phyloP scores from a whole-genome alignment of 2,888 invertebrate genomes.

The Metallyticus violacea region DNA sequence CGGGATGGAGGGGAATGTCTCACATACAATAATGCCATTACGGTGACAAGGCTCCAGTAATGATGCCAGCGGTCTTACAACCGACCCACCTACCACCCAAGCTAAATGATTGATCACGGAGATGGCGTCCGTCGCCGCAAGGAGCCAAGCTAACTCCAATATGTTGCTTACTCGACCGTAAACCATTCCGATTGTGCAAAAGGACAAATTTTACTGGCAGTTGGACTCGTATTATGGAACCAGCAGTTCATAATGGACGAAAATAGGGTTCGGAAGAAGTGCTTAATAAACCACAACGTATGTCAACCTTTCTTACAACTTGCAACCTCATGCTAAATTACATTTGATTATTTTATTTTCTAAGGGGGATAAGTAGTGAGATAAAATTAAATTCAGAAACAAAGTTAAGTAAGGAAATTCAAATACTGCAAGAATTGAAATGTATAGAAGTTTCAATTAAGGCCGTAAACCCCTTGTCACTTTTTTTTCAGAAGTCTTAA shows the following conservation, averaged over 20 bases:
- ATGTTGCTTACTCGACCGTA: neutral
- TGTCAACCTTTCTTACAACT: too few relatives aligned
- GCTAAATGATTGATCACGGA: neutral
- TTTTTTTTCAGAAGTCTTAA: too few relatives aligned
- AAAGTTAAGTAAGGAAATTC: too few relatives aligned
- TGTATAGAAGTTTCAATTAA: too few relatives aligned
- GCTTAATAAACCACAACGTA: too few relatives aligned
- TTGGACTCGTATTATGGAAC: neutral
- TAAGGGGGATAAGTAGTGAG: too few relatives aligned
- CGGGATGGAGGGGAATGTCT: neutral
- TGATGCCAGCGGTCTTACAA: neutral
- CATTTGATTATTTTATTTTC: too few relatives aligned
- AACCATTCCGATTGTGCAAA: neutral
- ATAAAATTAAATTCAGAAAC: too few relatives aligned
- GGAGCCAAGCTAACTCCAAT: neutral
- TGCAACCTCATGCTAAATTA: too few relatives aligned
- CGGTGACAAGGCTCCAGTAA: neutral
- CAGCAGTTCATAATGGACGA: neutral
- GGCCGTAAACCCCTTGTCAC: too few relatives aligned
- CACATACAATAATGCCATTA: neutral
- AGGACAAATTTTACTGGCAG: neutral
- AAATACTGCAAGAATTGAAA: too few relatives aligned
- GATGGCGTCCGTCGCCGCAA: neutral
- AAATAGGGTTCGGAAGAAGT: too few relatives aligned
- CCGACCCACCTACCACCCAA: neutral